These are phyloP conservation scores for Cryptoprocta ferox DNA, from an alignment of 2,797 vertebrate species.

Conservation along the genomic window DNA sequence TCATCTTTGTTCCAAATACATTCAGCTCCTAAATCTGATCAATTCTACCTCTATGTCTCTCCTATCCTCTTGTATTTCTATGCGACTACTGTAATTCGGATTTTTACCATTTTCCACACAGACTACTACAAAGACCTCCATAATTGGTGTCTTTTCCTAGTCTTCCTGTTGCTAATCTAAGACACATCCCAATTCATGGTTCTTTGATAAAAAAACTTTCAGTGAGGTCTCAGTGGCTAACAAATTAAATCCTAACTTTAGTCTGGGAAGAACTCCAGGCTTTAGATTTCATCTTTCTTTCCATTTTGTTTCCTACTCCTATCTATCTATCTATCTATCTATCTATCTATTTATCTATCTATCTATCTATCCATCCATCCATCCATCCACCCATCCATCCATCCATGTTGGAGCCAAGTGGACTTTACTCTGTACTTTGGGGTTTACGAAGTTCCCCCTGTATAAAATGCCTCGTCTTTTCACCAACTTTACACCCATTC, in stretches of 20 bases:
- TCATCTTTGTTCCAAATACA: neutral
- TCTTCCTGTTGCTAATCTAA: neutral
- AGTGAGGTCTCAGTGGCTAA: neutral
- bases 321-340: neutral
- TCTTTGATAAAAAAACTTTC: neutral
- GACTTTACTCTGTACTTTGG: neutral
- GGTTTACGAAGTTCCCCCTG: neutral
- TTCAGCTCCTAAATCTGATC: slow-evolving; percentile 1
- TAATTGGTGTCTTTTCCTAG: neutral
- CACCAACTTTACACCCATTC: neutral
- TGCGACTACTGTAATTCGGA: neutral
- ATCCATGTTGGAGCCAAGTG: neutral
- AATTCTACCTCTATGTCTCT: neutral
- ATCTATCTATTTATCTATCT: too few relatives aligned
- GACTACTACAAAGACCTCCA: neutral
- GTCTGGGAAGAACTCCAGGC: neutral
- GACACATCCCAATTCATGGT: neutral
- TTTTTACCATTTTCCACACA: neutral
- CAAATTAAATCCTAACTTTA: neutral
- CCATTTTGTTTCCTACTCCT: neutral
- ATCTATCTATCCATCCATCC: neutral
- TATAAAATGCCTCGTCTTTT: neutral
- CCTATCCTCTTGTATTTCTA: neutral
- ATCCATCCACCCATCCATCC: too few relatives aligned
- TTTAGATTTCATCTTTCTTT: neutral